Conservation (phyloP, 1,140 invertebrate species). For the Hormaphis cornu region DNA sequence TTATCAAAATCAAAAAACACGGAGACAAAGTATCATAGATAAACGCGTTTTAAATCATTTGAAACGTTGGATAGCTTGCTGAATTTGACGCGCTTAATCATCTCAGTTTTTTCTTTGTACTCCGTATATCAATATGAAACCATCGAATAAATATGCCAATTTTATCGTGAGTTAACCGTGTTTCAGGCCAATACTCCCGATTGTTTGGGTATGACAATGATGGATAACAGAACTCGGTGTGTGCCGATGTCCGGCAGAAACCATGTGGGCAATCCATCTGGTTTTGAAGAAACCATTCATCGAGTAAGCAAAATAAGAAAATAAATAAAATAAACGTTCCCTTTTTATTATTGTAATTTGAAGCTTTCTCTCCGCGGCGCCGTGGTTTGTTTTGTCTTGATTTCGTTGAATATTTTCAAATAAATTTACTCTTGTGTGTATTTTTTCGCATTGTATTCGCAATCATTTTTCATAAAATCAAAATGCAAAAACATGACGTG, state of each 20-base stretch:
- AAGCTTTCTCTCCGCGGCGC: neutral
- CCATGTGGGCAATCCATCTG: conserved; percentile 33
- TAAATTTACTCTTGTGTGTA: neutral
- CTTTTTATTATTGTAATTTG: conserved; percentile 7
- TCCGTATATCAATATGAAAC: neutral
- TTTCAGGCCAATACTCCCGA: conserved; percentile 61
- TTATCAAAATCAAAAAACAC: too few species aligned
- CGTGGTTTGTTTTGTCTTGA: neutral
- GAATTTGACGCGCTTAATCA: too few species aligned
- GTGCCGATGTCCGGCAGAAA: conserved; percentile 15
- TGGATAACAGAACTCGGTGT: conserved; percentile 39
- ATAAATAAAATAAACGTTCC: neutral
- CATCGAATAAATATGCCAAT: neutral
- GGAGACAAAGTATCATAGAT: too few species aligned
- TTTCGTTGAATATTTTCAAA: neutral
- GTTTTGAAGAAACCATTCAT: conserved; percentile 40
- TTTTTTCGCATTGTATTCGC: neutral
- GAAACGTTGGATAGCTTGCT: too few species aligned
- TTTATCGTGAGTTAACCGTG: neutral
- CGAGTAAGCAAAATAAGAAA: conserved; percentile 36
- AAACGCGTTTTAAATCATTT: too few species aligned
- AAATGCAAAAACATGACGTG: too few species aligned
- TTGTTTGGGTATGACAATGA: conserved; percentile 45
- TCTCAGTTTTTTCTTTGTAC: too few species aligned
- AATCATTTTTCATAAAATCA: too few species aligned